Evolutionary conservation across 2,797 vertebrate genomes (phyloP), one percentile per base, ranked within the genome.

Genomic region (Notoglanidium macrostoma): DNA sequence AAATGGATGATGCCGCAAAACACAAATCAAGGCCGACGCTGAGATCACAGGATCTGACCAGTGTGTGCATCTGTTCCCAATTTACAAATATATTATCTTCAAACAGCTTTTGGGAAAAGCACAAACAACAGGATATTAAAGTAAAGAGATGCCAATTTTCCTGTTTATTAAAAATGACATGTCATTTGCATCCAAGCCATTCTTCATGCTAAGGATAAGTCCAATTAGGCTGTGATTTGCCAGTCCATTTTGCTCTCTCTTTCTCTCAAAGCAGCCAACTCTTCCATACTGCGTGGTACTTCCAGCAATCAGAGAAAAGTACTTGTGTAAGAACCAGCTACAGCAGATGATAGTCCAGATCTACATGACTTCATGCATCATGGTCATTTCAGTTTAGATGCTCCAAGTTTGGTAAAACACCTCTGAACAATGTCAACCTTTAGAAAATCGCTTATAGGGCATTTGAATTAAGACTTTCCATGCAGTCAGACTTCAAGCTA

Each of bases 11-110:
- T 17, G 35, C 51, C 1, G 17, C 35, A 59, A 44, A 23, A 29
- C 12, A n/a, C 32, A 57, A 26, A 40, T 0, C 2, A 26, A 49
- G 44, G 79, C 54, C 55, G 44, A 32, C 1, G 40, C 57, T 54
- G 68, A 12, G 85, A 67, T 78, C 72, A 57, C 61, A 15, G 49
- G 14, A 5, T 32, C 32, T 12, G 49, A 87, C 80, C 80, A 23
- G 70, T 23, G 79, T 2, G 21, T 51, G 68, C 44, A 63, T 67
- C 80, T 83, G 73, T n/a, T 65, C 63, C 55, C 79, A 77, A 65
- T 77, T 76, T 77, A 55, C 63, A 29, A 77, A 63, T 57, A 67
- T 46, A 57, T 86, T 49, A 49, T 83, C 17, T 54, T 54, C 46
- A 61, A 57, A 49, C 26, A 46, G 49, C 15, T 49, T 54, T 67